phyloP scores from a whole-genome alignment of 2,888 invertebrate species.

The Phasia obesa region DNA sequence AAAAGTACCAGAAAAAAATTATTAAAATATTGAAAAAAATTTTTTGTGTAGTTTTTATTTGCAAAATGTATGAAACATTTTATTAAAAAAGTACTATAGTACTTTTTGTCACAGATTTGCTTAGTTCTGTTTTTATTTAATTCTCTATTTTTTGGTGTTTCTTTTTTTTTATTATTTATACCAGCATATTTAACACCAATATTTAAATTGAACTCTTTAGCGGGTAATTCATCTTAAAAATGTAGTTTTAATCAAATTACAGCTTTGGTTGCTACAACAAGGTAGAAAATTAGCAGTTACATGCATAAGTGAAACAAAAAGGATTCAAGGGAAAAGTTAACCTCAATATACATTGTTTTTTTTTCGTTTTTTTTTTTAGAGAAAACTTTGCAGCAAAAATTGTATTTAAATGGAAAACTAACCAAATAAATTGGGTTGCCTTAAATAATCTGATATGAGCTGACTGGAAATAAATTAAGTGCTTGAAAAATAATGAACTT shows the following conservation, averaged over 20 bases:
- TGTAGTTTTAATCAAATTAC: slow-evolving; percentile 50
- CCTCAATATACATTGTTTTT: slow-evolving; percentile 50
- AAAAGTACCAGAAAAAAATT: too few relatives aligned
- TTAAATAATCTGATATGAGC: neutral
- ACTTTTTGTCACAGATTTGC: too few relatives aligned
- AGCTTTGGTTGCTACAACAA: neutral
- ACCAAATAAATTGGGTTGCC: slow-evolving; percentile 15
- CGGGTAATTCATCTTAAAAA: slow-evolving; percentile 57
- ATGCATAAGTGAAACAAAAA: neutral
- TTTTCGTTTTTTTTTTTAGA: neutral
- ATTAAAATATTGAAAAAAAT: too few relatives aligned
- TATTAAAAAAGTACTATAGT: too few relatives aligned
- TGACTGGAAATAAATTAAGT: neutral
- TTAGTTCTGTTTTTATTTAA: too few relatives aligned
- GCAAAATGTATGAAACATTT: too few relatives aligned
- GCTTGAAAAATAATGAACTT: neutral
- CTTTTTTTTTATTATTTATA: neutral
- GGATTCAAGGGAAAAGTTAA: slow-evolving; percentile 66
- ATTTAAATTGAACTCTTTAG: slow-evolving; percentile 52
- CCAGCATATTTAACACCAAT: slow-evolving; percentile 8
- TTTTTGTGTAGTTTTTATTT: too few relatives aligned
- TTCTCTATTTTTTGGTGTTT: neutral
- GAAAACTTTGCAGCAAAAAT: neutral
- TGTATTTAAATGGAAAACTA: neutral
- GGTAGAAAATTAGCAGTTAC: slow-evolving; percentile 34